Evolutionary conservation across 23 tunicate genomes (phyloP).

Genomic region (Phallusia fumigata): DNA sequence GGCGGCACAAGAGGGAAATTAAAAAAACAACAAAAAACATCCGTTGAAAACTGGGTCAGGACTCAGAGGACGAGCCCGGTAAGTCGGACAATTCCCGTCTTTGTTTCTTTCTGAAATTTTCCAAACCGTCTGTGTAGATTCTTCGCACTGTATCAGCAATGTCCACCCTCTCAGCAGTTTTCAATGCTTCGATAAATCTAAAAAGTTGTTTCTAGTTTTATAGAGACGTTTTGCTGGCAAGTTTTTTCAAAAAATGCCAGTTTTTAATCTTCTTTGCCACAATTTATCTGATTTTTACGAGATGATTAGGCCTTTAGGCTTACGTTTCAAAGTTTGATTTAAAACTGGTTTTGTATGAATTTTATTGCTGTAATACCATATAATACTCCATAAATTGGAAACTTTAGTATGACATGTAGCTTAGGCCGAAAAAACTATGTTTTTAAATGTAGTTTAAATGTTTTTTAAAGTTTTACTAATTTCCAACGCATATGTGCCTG

Average conservation of each 20-base stretch:
- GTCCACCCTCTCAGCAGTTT: slow-evolving; percentile 57
- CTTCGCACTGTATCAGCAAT: slow-evolving; percentile 43
- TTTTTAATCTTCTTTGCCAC: too few relatives aligned
- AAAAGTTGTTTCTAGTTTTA: background rate
- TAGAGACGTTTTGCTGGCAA: background rate
- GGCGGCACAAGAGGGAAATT: background rate
- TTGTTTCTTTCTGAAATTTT: slow-evolving; percentile 33
- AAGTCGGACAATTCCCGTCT: background rate
- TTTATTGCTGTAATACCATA: too few relatives aligned
- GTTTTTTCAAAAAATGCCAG: background rate
- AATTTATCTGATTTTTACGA: too few relatives aligned
- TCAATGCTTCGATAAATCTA: slow-evolving; percentile 54
- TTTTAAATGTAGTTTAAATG: too few relatives aligned
- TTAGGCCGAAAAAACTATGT: too few relatives aligned
- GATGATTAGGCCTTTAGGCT: too few relatives aligned
- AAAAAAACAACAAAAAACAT: background rate
- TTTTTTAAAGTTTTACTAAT: too few relatives aligned
- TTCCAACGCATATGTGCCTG: too few relatives aligned
- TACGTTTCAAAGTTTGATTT: too few relatives aligned
- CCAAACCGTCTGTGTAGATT: slow-evolving; percentile 46
- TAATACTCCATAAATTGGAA: too few relatives aligned
- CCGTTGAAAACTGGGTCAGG: background rate
- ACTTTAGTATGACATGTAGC: too few relatives aligned
- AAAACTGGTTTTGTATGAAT: too few relatives aligned
- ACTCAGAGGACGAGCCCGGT: slow-evolving; percentile 1